phyloP scores from a whole-genome alignment of 1,140 invertebrate genomes.

The Brachionus asplanchnoidis region DNA sequence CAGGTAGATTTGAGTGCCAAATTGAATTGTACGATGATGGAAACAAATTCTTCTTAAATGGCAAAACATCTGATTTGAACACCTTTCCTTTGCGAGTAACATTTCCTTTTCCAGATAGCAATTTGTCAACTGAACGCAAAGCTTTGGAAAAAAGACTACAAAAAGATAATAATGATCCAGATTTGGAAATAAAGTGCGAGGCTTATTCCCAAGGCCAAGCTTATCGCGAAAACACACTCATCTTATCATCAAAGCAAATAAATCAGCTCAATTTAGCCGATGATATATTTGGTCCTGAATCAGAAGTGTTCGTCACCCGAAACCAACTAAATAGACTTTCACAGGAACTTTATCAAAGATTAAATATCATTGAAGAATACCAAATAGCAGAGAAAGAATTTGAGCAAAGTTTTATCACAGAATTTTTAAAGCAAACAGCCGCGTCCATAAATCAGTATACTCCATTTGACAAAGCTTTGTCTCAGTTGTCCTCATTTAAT shows the following conservation, averaged over 20 bases:
- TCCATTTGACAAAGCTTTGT: not conserved
- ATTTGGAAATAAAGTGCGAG: not conserved
- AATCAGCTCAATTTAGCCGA: not conserved
- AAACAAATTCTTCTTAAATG: not conserved
- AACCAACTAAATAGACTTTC: not conserved
- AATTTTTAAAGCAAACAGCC: not conserved
- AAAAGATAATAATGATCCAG: not conserved
- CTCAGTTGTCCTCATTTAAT: not conserved
- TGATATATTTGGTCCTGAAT: not conserved
- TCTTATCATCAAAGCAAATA: not conserved
- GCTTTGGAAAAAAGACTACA: not conserved
- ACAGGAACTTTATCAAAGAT: not conserved
- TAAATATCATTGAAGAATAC: not conserved
- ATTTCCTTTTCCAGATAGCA: not conserved
- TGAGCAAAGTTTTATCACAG: not conserved
- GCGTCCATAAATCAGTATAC: not conserved
- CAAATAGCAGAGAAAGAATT: not conserved
- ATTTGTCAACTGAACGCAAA: not conserved
- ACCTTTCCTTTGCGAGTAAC: not conserved
- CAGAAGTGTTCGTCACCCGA: not conserved
- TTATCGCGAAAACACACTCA: not conserved
- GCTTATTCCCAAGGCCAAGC: not conserved
- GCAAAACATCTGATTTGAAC: not conserved
- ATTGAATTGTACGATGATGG: not conserved
- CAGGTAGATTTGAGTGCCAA: not conserved